Percentiles rank a stretch among this genome's conserved stretches.
Evolutionary conservation across 2,797 vertebrate genomes (phyloP).

Genomic region (Pantherophis alleghaniensis): DNA sequence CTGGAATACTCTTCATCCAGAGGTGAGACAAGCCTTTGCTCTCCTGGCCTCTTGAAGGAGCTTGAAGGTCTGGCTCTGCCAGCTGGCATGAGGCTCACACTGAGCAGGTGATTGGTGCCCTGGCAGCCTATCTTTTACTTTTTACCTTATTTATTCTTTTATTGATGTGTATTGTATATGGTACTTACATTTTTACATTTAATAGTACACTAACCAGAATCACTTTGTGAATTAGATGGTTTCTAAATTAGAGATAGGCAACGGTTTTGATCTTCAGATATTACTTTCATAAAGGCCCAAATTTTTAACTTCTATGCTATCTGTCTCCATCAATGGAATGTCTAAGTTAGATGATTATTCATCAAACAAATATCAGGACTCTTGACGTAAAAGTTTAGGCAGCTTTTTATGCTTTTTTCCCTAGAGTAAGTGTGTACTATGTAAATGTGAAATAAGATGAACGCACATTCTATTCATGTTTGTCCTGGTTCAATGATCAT

Average conservation of each 20-base stretch:
- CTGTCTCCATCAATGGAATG: background rate
- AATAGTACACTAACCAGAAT: no score
- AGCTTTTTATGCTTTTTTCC: background rate
- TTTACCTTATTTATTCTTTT: background rate
- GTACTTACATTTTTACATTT: background rate
- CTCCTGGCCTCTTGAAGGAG: background rate
- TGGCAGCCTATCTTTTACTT: background rate
- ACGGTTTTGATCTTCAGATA: background rate
- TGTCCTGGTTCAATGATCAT: slow-evolving; percentile 54
- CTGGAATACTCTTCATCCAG: background rate
- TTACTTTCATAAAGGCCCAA: background rate
- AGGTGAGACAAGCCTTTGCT: no score
- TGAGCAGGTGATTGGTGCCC: background rate
- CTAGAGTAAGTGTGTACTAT: slow-evolving; percentile 48
- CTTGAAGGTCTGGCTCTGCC: background rate
- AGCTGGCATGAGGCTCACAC: background rate
- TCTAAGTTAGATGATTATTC: background rate
- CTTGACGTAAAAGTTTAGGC: background rate
- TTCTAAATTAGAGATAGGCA: no score
- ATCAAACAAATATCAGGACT: background rate
- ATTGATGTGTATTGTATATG: background rate
- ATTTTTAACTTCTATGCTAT: background rate
- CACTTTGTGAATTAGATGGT: no score
- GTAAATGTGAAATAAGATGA: slow-evolving; percentile 37
- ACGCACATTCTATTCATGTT: slow-evolving; percentile 34